These are phyloP conservation scores for Phaethornis superciliosus DNA, from an alignment of 2,113 vertebrate genomes.

Conservation along the genomic window DNA sequence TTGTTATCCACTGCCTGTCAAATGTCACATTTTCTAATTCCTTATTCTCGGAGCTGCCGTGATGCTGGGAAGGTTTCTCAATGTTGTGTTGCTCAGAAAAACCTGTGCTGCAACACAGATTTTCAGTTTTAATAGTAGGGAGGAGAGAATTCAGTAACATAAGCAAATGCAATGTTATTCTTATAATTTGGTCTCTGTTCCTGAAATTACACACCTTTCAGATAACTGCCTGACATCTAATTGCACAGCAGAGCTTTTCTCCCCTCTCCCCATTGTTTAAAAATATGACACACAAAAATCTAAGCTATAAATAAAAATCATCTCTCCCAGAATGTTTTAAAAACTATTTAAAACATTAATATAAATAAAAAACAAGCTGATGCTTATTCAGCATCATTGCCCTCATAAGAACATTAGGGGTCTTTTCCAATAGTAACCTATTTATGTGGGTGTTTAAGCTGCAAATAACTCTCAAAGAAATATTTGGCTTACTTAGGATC, in stretches of 20 bases:
- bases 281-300: conserved; percentile 62
- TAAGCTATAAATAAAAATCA: conserved; percentile 41
- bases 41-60: neutral
- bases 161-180: neutral
- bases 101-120: accelerated
- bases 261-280: conserved; percentile 38
- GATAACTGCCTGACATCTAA: accelerated
- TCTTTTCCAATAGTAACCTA: neutral
- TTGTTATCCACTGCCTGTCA: conserved; percentile 35
- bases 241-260: neutral
- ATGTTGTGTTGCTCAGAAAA: neutral
- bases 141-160: neutral
- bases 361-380: conserved; percentile 34
- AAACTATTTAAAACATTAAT: conserved; percentile 22
- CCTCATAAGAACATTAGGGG: neutral
- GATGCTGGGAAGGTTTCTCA: neutral
- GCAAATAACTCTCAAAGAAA: neutral
- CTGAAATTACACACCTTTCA: neutral
- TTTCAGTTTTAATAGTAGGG: neutral
- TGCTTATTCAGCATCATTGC: conserved; percentile 44
- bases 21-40: conserved; percentile 36
- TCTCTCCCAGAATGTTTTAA: conserved; percentile 23
- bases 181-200: neutral
- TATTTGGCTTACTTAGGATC: neutral
- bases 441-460: neutral